These are phyloP conservation scores for Leucoraja ocellata DNA, from an alignment of 2,797 vertebrate genomes.

Conservation along the genomic window DNA sequence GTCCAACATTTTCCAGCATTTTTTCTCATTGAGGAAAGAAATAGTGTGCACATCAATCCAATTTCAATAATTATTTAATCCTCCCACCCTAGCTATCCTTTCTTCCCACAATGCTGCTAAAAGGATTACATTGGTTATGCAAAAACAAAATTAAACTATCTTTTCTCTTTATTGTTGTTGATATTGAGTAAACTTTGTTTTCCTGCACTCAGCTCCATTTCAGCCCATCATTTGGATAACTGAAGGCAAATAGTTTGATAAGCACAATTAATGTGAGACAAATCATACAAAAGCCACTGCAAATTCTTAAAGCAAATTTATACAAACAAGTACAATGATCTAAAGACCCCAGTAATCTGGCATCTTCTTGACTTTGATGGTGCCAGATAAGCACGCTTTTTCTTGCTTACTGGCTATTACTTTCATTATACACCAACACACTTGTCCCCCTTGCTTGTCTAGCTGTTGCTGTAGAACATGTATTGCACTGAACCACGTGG, in stretches of 20 bases:
- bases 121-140: background rate
- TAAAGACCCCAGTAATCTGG: too few species aligned
- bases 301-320: background rate
- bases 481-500: too few species aligned
- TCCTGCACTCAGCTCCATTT: background rate
- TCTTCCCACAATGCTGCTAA: background rate
- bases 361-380: too few species aligned
- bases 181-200: background rate
- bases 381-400: too few species aligned
- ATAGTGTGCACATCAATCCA: background rate
- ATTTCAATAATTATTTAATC: background rate
- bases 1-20: background rate
- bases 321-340: background rate
- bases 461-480: too few species aligned
- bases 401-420: too few species aligned
- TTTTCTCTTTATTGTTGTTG: background rate
- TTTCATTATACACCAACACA: too few species aligned
- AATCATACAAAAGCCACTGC: background rate
- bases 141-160: background rate
- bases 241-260: background rate
- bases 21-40: background rate
- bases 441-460: too few species aligned
- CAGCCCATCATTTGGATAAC: background rate
- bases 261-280: background rate
- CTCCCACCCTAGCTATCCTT: background rate